Conservation (phyloP, 2,797 vertebrate genomes). For the Hippocampus kuda region DNA sequence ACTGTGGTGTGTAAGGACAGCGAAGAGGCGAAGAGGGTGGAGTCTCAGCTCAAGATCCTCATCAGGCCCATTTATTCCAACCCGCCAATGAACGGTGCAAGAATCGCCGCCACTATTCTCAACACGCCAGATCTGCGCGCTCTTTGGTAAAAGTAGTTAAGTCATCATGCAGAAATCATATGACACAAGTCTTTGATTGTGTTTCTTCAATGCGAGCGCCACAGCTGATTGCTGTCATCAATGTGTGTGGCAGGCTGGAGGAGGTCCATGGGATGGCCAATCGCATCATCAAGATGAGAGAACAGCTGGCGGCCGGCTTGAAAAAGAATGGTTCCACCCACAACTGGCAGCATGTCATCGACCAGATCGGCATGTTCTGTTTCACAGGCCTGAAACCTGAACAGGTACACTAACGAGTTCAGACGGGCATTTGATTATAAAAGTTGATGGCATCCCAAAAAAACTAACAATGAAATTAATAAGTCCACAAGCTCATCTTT, state of each 20-base stretch:
- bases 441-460: neutral
- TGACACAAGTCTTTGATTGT: neutral
- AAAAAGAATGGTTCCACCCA: conserved; percentile 87
- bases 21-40: conserved; percentile 90
- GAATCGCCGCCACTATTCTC: conserved; percentile 85
- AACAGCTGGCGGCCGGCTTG: conserved; percentile 82
- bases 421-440: neutral
- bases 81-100: conserved; percentile 88
- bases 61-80: conserved; percentile 98
- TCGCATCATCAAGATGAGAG: conserved; percentile 93
- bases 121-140: conserved; percentile 77
- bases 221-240: neutral
- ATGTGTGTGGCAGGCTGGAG: conserved; percentile 66
- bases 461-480: too few species aligned
- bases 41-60: conserved; percentile 96
- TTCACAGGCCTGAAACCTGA: conserved; percentile 94
- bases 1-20: conserved; percentile 80
- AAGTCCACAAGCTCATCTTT: too few species aligned
- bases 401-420: conserved; percentile 68
- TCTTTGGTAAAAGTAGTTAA: conserved; percentile 42
- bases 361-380: conserved; percentile 99
- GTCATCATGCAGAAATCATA: neutral
- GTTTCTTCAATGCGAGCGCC: neutral
- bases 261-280: conserved; percentile 94
- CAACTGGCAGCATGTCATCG: conserved; percentile 94